Conservation (phyloP, 2,888 invertebrate genomes). For the Sphecodes monilicornis region DNA sequence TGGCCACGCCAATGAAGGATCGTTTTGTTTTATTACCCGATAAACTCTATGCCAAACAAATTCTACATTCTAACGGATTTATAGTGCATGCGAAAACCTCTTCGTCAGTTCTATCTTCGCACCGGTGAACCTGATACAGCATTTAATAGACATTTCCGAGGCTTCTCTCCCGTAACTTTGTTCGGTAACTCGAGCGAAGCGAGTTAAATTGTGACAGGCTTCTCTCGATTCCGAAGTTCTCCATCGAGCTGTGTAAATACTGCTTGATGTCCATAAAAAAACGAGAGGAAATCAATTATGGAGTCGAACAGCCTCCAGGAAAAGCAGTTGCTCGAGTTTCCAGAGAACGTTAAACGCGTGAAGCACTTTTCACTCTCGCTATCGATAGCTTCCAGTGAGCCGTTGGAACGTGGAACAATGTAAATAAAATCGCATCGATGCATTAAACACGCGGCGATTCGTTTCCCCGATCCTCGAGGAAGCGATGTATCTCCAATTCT, state of each 20-base stretch:
- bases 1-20: not conserved
- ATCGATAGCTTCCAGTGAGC: not conserved
- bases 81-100: not conserved
- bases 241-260: not conserved
- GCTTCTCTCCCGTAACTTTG: not conserved
- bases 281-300: not conserved
- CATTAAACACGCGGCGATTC: constrained; percentile 23
- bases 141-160: constrained; percentile 11
- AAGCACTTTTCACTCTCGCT: constrained; percentile 30
- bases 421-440: not conserved
- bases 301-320: not conserved
- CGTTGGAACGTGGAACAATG: not conserved
- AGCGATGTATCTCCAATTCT: not conserved
- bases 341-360: not conserved
- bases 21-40: not conserved
- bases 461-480: not conserved
- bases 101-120: not conserved
- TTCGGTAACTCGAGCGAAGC: not conserved
- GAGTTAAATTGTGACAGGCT: constrained; percentile 4
- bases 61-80: not conserved
- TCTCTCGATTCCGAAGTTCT: not conserved
- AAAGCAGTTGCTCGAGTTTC: not conserved
- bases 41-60: not conserved
- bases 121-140: not conserved
- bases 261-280: not conserved